phyloP scores from a whole-genome alignment of 2,113 vertebrate genomes.

The Cottus gobio region DNA sequence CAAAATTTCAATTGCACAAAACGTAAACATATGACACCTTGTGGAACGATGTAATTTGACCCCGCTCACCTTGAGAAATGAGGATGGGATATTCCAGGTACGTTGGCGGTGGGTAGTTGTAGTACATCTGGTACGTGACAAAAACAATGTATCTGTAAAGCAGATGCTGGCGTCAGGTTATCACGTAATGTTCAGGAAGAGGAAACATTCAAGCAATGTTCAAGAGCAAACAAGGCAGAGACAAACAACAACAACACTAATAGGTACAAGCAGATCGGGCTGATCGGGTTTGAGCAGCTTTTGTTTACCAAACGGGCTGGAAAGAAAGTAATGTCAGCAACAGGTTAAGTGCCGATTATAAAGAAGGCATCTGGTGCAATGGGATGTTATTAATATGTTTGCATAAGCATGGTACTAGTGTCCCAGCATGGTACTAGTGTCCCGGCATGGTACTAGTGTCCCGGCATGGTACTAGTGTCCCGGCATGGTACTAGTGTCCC shows the following conservation, averaged over 20 bases:
- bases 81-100: constrained; percentile 95
- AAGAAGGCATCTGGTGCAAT: background rate
- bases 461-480: too few species aligned
- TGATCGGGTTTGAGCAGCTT: background rate
- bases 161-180: constrained; percentile 4
- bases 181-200: too few species aligned
- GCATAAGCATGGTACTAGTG: too few species aligned
- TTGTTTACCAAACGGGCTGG: background rate
- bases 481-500: too few species aligned
- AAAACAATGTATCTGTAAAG: constrained; percentile 90
- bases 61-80: constrained; percentile 90
- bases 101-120: constrained; percentile 89
- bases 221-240: background rate
- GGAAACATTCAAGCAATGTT: background rate
- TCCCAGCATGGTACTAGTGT: too few species aligned
- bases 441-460: too few species aligned
- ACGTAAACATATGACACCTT: background rate
- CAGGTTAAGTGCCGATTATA: background rate
- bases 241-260: too few species aligned
- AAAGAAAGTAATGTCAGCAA: background rate
- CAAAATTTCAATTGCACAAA: background rate
- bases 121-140: constrained; percentile 94
- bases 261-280: background rate
- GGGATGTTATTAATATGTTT: too few species aligned
- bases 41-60: background rate